Evolutionary conservation across 2,888 invertebrate genomes (phyloP).

Genomic region (Acanthopleura granulata): DNA sequence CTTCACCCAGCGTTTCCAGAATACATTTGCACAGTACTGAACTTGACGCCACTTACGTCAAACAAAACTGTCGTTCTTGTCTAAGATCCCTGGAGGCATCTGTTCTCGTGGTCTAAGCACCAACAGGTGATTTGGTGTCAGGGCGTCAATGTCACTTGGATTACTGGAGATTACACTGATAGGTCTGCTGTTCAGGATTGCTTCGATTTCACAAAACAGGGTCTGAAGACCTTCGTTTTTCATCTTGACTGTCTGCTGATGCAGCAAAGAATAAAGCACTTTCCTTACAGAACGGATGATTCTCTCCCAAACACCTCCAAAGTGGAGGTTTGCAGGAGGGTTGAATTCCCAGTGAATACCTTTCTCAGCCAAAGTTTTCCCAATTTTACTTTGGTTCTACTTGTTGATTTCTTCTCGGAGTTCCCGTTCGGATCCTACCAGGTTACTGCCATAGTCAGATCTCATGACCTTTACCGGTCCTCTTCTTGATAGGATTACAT

Average conservation of each 20-base stretch:
- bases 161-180: constrained; percentile 25
- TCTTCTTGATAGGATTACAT: constrained; percentile 29
- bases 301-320: constrained; percentile 36
- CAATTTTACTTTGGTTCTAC: constrained; percentile 28
- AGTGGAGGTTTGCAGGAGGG: constrained; percentile 33
- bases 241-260: constrained; percentile 21
- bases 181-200: constrained; percentile 32
- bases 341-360: constrained; percentile 33
- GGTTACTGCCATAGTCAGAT: constrained; percentile 31
- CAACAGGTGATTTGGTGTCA: constrained; percentile 34
- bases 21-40: constrained; percentile 35
- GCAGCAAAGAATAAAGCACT: constrained; percentile 25
- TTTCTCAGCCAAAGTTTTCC: constrained; percentile 24
- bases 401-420: constrained; percentile 25
- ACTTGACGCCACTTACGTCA: constrained; percentile 34
- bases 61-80: constrained; percentile 29
- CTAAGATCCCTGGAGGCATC: constrained; percentile 28
- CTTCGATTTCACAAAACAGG: constrained; percentile 32
- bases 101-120: constrained; percentile 7
- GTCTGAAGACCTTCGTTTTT: constrained; percentile 33
- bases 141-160: constrained; percentile 25
- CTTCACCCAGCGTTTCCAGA: constrained; percentile 26
- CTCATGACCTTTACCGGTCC: constrained; percentile 16
- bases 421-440: constrained; percentile 32
- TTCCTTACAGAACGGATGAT: constrained; percentile 29